phyloP scores from a whole-genome alignment of 2,797 vertebrate genomes.

The Scleropages formosus region DNA sequence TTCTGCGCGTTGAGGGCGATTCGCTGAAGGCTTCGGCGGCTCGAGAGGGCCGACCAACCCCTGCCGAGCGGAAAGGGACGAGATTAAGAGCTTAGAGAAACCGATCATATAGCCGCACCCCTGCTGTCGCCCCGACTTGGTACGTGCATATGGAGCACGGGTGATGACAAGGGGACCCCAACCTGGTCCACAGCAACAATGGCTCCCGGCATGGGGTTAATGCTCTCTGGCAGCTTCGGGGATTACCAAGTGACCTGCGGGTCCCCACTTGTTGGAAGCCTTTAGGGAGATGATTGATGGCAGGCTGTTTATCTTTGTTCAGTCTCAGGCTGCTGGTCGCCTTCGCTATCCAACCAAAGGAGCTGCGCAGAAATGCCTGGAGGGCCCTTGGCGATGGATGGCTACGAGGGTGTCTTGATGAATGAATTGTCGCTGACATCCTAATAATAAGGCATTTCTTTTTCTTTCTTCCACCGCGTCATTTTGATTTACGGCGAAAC shows the following conservation, averaged over 20 bases:
- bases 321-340: conserved; percentile 37
- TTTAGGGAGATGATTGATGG: conserved; percentile 51
- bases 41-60: conserved; percentile 4
- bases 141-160: conserved; percentile 36
- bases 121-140: not conserved
- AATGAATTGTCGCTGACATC: not conserved
- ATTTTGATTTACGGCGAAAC: no score
- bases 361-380: not conserved
- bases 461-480: not conserved
- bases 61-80: conserved; percentile 13
- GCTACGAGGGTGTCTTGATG: not conserved
- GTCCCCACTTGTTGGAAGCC: conserved; percentile 42
- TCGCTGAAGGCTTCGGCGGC: not conserved
- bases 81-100: conserved; percentile 34
- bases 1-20: conserved; percentile 12
- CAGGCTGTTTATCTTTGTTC: conserved; percentile 51
- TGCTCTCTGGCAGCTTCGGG: conserved; percentile 44
- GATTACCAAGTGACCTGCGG: conserved; percentile 44
- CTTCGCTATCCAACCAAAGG: conserved; percentile 1
- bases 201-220: conserved; percentile 44
- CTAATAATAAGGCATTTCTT: not conserved
- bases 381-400: not conserved
- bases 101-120: not conserved
- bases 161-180: conserved; percentile 50
- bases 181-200: conserved; percentile 45